These are phyloP conservation scores for Myrmophylax atrothorax DNA, from an alignment of 2,113 vertebrate species.

Conservation along the genomic window DNA sequence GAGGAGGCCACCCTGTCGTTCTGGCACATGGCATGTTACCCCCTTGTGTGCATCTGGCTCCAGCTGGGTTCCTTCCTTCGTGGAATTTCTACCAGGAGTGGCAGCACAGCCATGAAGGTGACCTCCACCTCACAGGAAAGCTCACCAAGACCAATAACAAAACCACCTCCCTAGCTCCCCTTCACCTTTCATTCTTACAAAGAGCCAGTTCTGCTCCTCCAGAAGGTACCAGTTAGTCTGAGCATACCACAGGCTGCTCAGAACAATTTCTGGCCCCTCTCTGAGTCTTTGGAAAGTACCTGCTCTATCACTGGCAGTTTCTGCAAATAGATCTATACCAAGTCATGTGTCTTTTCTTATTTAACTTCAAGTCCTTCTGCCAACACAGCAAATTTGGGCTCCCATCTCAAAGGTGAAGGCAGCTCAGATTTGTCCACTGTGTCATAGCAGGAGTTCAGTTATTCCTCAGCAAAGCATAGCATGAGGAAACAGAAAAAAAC, in stretches of 20 bases:
- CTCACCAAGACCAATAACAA: neutral
- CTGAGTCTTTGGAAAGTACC: slow-evolving; percentile 41
- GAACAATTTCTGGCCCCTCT: neutral
- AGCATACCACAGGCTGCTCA: neutral
- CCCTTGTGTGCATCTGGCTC: neutral
- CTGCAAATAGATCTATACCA: neutral
- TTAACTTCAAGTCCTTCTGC: neutral
- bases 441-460: neutral
- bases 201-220: neutral
- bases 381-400: neutral
- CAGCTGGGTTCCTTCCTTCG: neutral
- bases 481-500: neutral
- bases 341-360: neutral
- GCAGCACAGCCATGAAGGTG: neutral
- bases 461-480: neutral
- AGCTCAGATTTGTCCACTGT: neutral
- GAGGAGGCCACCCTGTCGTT: neutral
- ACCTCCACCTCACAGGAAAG: neutral
- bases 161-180: neutral
- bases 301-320: neutral
- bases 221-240: neutral
- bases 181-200: neutral
- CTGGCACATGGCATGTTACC: neutral
- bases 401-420: neutral
- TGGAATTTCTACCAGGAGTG: neutral